Base-by-base conservation (phyloP, 2,113 vertebrate species). In the Isurus oxyrinchus region DNA sequence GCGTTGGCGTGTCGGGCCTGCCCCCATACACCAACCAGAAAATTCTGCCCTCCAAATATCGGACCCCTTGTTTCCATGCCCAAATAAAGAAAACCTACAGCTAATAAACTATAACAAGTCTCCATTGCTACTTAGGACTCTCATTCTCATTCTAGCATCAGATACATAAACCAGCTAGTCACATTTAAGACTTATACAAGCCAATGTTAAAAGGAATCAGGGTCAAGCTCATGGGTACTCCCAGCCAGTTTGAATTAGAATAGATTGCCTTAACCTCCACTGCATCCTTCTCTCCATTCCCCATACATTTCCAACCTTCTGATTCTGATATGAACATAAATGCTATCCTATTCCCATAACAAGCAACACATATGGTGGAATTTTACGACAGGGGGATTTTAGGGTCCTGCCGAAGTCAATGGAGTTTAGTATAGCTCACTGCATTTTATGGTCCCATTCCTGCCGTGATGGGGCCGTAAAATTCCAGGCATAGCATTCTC, bases 221-320 rank as follows among this genome's bases (percentile, higher is more conserved):
- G 53, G 53, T 55, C 53, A 31, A 90, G 55, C 25, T 90, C 7
- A 90, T 10, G 53, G 11, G 53, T 55, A 90, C 23, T 90, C 40
- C 53, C 87, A 59, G 53, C 27, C 27, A 90, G 10, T 27, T 90
- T 31, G 25, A 90, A 90, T 90, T 31, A 27, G 21, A 55, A 25
- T 88, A 53, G 7, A 90, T 90, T 59, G 55, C 14, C 87, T 59
- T 90, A 90, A 59, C 6, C 55, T 59, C 55, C 55, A 90, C 10
- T 90, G 87, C 53, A 31, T 2, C 55, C 23, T 27, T 90, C 27
- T 90, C 59, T 7, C 59, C 6, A 63, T 6, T 31, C 35, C 53
- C 84, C 49, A 87, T 87, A 87, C 55, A 90, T 90, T 90, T 90
- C 87, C 87, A 90, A 57, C 53, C 53, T 90, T 25, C 2, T 87